Evolutionary conservation across 2,888 invertebrate species (phyloP).

Genomic region (Villa cingulata): DNA sequence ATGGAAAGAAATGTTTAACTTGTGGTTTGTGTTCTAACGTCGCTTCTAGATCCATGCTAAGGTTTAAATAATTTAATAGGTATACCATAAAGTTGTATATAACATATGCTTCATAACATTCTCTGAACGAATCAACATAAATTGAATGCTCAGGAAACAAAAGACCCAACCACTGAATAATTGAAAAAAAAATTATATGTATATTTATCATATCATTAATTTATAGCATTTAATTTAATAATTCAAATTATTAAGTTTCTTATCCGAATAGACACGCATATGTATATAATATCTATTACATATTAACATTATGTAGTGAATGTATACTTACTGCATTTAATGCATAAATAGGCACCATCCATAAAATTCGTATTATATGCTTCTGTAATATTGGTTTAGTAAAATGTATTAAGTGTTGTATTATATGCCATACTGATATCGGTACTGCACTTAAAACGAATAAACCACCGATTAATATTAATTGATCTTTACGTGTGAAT

Average conservation of each 20-base stretch:
- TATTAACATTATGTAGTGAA: neutral
- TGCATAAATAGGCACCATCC: slow-evolving; percentile 98
- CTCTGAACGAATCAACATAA: slow-evolving; percentile 82
- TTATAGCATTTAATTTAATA: neutral
- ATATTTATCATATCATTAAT: neutral
- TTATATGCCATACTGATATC: slow-evolving; percentile 88
- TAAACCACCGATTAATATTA: slow-evolving; percentile 73
- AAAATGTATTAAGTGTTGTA: slow-evolving; percentile 86
- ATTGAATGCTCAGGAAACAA: slow-evolving; percentile 77
- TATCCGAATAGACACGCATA: neutral
- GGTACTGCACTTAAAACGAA: slow-evolving; percentile 85
- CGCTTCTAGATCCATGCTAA: slow-evolving; percentile 73
- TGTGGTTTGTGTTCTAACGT: slow-evolving; percentile 68
- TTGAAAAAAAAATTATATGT: neutral
- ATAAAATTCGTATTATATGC: slow-evolving; percentile 87
- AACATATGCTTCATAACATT: slow-evolving; percentile 96
- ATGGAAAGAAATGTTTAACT: slow-evolving; percentile 74
- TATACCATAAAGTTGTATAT: slow-evolving; percentile 97
- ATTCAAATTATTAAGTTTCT: neutral
- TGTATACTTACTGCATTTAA: slow-evolving; percentile 70
- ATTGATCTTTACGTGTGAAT: slow-evolving; percentile 63
- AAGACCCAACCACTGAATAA: slow-evolving; percentile 46
- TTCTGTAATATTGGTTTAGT: slow-evolving; percentile 84
- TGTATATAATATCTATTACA: too few species aligned
- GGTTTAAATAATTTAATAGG: slow-evolving; percentile 76